Evolutionary conservation across 1,140 invertebrate genomes (phyloP).

Genomic region (Eurosta solidaginis): DNA sequence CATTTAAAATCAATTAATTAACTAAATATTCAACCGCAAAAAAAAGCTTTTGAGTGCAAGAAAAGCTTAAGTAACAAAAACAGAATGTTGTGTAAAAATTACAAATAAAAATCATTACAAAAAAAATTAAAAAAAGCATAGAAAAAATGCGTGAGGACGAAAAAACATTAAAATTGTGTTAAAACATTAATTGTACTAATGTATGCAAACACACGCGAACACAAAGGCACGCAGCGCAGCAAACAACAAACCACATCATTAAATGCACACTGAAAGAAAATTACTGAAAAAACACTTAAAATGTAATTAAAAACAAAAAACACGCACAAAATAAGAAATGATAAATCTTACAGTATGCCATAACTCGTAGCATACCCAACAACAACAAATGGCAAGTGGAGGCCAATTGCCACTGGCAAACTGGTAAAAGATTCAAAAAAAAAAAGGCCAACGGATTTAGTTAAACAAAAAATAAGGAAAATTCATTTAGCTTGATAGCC

Average conservation of each 20-base stretch:
- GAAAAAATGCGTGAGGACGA: too few relatives aligned
- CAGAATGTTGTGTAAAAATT: background rate
- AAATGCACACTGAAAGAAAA: background rate
- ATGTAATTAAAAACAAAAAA: constrained; percentile 18
- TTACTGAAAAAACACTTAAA: background rate
- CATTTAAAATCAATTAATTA: constrained; percentile 16
- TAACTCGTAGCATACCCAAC: too few relatives aligned
- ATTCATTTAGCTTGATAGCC: background rate
- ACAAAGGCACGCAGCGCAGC: background rate
- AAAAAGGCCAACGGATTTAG: too few relatives aligned
- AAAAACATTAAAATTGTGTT: background rate
- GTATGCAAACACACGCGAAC: background rate
- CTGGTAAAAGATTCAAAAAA: background rate
- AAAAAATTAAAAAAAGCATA: background rate
- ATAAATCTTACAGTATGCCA: background rate
- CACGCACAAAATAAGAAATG: background rate
- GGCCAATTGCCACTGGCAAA: background rate
- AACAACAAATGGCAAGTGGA: background rate
- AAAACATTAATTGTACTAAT: background rate
- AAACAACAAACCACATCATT: too few relatives aligned
- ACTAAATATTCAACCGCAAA: background rate
- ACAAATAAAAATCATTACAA: background rate
- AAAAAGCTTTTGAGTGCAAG: background rate
- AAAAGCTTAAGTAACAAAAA: background rate
- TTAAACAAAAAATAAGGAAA: background rate